phyloP scores from a whole-genome alignment of 2,797 vertebrate genomes.

The Heteromormyrus szaboi region DNA sequence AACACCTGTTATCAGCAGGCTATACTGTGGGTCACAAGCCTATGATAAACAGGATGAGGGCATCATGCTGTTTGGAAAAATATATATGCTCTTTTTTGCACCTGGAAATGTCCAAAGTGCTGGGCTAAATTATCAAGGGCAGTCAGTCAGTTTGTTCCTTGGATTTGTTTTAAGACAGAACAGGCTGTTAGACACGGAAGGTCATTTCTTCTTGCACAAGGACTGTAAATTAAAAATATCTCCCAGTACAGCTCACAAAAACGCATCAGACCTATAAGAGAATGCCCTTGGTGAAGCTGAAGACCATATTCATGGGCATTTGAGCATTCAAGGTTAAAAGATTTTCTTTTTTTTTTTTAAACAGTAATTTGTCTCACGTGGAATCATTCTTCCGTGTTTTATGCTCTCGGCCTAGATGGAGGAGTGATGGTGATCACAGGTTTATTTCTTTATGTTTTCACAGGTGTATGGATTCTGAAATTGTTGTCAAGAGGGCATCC shows the following conservation, averaged over 20 bases:
- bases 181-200: constrained; percentile 67
- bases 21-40: constrained; percentile 66
- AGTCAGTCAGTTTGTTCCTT: constrained; percentile 64
- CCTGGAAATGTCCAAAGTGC: constrained; percentile 64
- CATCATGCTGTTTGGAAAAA: constrained; percentile 56
- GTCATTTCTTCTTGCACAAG: constrained; percentile 61
- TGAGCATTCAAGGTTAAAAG: constrained; percentile 32
- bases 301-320: constrained; percentile 25
- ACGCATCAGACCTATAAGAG: constrained; percentile 42
- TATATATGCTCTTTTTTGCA: constrained; percentile 56
- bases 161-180: constrained; percentile 71
- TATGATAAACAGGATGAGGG: constrained; percentile 69
- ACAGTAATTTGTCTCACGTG: constrained; percentile 14
- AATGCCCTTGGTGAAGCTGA: constrained; percentile 45
- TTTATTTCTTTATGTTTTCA: not conserved
- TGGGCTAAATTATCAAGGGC: constrained; percentile 75
- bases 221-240: constrained; percentile 60
- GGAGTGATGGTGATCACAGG: not conserved
- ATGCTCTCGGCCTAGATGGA: not conserved
- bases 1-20: constrained; percentile 53
- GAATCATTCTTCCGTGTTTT: not conserved
- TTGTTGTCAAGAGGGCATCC: constrained; percentile 63
- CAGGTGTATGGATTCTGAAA: constrained; percentile 38
- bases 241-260: constrained; percentile 34
- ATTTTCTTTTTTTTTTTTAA: constrained; percentile 23